These are phyloP conservation scores for Opisthograptis luteolata DNA, from an alignment of 2,888 invertebrate species.

Conservation along the genomic window DNA sequence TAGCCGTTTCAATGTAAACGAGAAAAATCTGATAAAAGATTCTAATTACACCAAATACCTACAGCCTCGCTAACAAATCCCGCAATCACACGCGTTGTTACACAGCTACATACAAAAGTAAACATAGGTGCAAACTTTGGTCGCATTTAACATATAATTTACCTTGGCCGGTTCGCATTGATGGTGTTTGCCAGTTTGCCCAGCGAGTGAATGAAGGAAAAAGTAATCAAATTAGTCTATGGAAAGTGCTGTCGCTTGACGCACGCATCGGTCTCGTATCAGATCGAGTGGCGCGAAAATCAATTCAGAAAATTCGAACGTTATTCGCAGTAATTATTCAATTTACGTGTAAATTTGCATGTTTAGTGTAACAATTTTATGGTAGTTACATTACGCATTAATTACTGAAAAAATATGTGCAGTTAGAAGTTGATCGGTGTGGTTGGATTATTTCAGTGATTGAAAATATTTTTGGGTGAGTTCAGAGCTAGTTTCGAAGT, in stretches of 20 bases:
- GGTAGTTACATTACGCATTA: neutral
- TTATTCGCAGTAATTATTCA: neutral
- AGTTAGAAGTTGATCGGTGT: slow-evolving; percentile 7
- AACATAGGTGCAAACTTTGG: slow-evolving; percentile 46
- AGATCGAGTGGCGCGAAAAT: slow-evolving; percentile 44
- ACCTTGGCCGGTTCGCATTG: slow-evolving; percentile 43
- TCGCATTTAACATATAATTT: slow-evolving; percentile 48
- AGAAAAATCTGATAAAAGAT: slow-evolving; percentile 22
- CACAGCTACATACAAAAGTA: slow-evolving; percentile 49
- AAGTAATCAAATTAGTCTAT: slow-evolving; percentile 50
- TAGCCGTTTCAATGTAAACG: neutral
- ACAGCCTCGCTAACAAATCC: slow-evolving; percentile 44
- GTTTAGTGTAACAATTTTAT: neutral
- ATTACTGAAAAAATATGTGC: too few species aligned
- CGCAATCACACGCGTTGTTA: slow-evolving; percentile 55
- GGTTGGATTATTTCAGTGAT: slow-evolving; percentile 13
- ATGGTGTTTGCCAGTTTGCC: slow-evolving; percentile 26
- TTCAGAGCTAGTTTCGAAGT: too few species aligned
- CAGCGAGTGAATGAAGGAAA: slow-evolving; percentile 33
- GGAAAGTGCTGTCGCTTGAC: slow-evolving; percentile 47
- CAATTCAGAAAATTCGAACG: slow-evolving; percentile 10
- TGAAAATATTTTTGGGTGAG: slow-evolving; percentile 9
- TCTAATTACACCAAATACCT: slow-evolving; percentile 23
- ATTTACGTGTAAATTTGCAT: slow-evolving; percentile 1
- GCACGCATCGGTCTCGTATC: slow-evolving; percentile 42